These are phyloP conservation scores for Ptychobarbus kaznakovi DNA, from an alignment of 2,797 vertebrate species.

Conservation along the genomic window DNA sequence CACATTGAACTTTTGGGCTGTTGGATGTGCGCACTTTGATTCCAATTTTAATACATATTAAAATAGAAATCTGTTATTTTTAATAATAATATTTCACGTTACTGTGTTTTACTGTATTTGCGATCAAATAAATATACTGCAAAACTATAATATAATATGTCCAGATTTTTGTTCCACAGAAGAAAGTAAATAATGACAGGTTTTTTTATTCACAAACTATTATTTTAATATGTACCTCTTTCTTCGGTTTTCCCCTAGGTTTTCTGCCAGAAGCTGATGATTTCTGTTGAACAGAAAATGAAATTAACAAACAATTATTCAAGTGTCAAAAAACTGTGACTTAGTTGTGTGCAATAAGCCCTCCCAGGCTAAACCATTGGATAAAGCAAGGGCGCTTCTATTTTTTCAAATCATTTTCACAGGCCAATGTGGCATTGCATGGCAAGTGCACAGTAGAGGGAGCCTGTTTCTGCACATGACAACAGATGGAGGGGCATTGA, in stretches of 20 bases:
- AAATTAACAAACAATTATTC: neutral
- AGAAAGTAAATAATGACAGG: no score
- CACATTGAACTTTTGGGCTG: neutral
- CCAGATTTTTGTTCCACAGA: no score
- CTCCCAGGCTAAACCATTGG: neutral
- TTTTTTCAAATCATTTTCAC: neutral
- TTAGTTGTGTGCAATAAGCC: neutral
- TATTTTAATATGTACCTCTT: constrained; percentile 49
- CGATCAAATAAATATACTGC: neutral
- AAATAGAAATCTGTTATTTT: neutral
- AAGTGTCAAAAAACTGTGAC: neutral
- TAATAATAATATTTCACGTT: neutral
- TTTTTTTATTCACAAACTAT: neutral
- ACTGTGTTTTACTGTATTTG: neutral
- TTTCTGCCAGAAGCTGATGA: constrained; percentile 46
- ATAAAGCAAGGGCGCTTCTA: neutral
- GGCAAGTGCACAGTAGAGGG: constrained; percentile 43
- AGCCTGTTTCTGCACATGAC: constrained; percentile 18
- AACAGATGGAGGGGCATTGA: constrained; percentile 59
- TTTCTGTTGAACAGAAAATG: constrained; percentile 44
- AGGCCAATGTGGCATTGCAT: neutral
- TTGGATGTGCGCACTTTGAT: no score
- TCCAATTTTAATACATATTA: neutral
- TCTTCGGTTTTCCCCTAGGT: constrained; percentile 58
- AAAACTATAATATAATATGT: neutral